Evolutionary conservation across 2,113 vertebrate genomes (phyloP).

Genomic region (Lasiurus cinereus): DNA sequence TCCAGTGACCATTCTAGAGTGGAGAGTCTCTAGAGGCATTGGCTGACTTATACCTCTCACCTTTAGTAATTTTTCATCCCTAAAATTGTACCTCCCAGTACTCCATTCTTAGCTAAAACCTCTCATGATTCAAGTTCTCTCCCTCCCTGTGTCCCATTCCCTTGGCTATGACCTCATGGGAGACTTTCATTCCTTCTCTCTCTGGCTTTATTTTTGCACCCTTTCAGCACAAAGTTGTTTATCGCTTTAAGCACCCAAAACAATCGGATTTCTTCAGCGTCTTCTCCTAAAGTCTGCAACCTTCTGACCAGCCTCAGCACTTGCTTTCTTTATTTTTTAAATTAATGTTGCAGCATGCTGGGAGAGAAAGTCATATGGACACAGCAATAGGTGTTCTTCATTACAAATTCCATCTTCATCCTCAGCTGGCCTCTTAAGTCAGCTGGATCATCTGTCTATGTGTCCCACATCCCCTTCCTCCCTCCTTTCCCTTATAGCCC

Average conservation of each 20-base stretch:
- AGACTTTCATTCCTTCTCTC: not conserved
- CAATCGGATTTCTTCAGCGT: not conserved
- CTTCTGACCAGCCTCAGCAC: not conserved
- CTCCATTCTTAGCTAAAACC: not conserved
- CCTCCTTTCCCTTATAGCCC: slow-evolving; percentile 20
- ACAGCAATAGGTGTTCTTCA: not conserved
- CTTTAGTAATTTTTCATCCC: not conserved
- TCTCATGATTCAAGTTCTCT: not conserved
- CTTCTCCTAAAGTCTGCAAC: not conserved
- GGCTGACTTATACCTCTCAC: too few species aligned
- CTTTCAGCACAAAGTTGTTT: not conserved
- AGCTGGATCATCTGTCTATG: not conserved
- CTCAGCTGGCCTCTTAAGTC: slow-evolving; percentile 19
- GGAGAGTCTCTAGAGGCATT: not conserved
- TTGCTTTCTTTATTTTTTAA: slow-evolving; percentile 31
- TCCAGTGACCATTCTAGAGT: not conserved
- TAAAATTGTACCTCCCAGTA: not conserved
- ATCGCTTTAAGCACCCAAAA: not conserved
- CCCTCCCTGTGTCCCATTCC: not conserved
- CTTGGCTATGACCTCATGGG: not conserved
- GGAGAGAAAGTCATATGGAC: not conserved
- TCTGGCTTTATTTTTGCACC: not conserved
- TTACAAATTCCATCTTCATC: not conserved
- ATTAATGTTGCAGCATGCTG: not conserved
- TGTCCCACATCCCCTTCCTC: slow-evolving; percentile 58